Evolutionary conservation across 2,888 invertebrate species (phyloP).

Genomic region (Epistrophella euchroma): DNA sequence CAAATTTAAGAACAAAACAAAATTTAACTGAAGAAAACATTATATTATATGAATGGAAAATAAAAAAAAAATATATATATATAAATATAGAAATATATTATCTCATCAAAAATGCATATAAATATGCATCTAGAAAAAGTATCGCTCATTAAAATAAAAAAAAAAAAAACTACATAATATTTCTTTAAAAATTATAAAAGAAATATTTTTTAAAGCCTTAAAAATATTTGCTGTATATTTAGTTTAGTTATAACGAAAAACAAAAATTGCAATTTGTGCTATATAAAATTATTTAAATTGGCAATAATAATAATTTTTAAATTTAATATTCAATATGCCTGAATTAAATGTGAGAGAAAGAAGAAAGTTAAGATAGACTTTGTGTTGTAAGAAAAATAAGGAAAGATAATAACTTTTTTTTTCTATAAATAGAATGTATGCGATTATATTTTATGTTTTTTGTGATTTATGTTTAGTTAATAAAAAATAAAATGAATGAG

Average conservation of each 20-base stretch:
- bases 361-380: constrained; percentile 18
- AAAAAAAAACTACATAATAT: constrained; percentile 31
- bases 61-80: constrained; percentile 21
- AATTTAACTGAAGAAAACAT: constrained; percentile 49
- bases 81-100: constrained; percentile 41
- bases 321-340: constrained; percentile 26
- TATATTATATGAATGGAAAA: constrained; percentile 37
- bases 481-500: constrained; percentile 1
- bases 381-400: constrained; percentile 33
- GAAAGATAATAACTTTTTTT: constrained; percentile 34
- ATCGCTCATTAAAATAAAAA: constrained; percentile 55
- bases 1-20: constrained; percentile 63
- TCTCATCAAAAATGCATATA: constrained; percentile 64
- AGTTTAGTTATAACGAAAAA: constrained; percentile 60
- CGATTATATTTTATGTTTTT: constrained; percentile 72
- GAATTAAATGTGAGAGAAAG: constrained; percentile 21
- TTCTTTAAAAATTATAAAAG: constrained; percentile 45
- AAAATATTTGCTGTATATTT: constrained; percentile 71
- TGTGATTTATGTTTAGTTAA: constrained; percentile 75
- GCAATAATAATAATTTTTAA: constrained; percentile 55
- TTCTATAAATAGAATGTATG: constrained; percentile 59
- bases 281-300: constrained; percentile 58
- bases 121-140: constrained; percentile 48
- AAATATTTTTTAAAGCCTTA: constrained; percentile 69
- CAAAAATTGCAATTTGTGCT: constrained; percentile 70